These are phyloP conservation scores for Congeria kusceri DNA, from an alignment of 2,888 invertebrate genomes.

Conservation along the genomic window DNA sequence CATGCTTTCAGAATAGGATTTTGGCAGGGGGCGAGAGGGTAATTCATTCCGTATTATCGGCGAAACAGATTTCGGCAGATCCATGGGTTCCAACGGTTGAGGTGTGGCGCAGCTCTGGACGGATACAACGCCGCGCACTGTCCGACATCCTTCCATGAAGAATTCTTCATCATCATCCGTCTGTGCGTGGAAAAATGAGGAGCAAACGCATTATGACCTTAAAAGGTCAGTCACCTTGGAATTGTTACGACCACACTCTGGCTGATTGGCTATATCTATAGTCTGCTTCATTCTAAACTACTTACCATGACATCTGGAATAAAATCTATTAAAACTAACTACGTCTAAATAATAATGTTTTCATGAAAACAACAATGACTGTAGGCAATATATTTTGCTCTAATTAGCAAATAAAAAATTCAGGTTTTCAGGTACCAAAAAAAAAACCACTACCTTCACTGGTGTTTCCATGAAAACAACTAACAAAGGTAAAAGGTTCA, in stretches of 20 bases:
- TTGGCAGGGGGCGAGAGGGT: conserved; percentile 55
- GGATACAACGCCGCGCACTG: conserved; percentile 29
- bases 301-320: conserved; percentile 6
- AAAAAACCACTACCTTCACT: too few relatives aligned
- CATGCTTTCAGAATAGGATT: conserved; percentile 54
- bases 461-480: too few relatives aligned
- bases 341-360: too few relatives aligned
- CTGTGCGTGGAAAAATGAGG: conserved; percentile 18
- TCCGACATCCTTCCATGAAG: conserved; percentile 46
- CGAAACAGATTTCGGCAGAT: conserved; percentile 51
- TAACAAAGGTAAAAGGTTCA: too few relatives aligned
- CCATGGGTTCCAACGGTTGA: conserved; percentile 62
- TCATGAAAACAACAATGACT: too few relatives aligned
- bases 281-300: background rate
- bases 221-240: too few relatives aligned
- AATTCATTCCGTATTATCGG: conserved; percentile 58
- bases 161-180: conserved; percentile 53
- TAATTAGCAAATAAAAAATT: too few relatives aligned
- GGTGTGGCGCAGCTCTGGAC: conserved; percentile 58
- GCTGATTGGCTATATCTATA: background rate
- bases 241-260: too few relatives aligned
- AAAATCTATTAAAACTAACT: too few relatives aligned
- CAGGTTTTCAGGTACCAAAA: too few relatives aligned
- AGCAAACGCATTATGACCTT: background rate
- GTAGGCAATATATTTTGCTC: too few relatives aligned